Percentiles rank a stretch among this genome's conserved stretches.
Evolutionary conservation across 2,113 vertebrate genomes (phyloP).

Genomic region (Limnothrissa miodon): DNA sequence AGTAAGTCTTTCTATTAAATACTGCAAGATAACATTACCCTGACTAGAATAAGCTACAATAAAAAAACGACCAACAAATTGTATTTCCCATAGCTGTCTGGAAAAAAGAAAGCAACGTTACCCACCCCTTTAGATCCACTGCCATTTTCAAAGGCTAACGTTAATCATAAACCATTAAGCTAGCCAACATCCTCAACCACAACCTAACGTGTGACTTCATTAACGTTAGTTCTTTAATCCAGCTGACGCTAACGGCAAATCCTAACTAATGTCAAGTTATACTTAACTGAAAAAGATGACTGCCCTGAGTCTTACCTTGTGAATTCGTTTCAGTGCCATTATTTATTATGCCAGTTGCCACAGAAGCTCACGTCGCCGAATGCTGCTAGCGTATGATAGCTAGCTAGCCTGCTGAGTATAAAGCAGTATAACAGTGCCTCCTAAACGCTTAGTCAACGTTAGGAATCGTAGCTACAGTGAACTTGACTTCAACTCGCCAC

Average conservation of each 20-base stretch:
- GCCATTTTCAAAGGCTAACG: not conserved
- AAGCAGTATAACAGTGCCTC: not conserved
- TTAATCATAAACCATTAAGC: not conserved
- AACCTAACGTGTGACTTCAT: not conserved
- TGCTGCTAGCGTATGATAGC: constrained; percentile 34
- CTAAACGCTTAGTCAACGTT: not conserved
- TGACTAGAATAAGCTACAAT: not conserved
- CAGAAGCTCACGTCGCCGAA: constrained; percentile 54
- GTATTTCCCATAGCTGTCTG: not conserved
- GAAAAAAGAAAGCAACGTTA: not conserved
- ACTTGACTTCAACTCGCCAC: not conserved
- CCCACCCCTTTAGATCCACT: not conserved
- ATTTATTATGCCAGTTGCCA: constrained; percentile 49
- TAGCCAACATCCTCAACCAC: not conserved
- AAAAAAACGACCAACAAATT: not conserved
- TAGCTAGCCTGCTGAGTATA: constrained; percentile 32
- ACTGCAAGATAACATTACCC: not conserved
- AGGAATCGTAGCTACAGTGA: not conserved
- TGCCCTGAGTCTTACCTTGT: constrained; percentile 63
- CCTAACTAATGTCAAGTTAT: not conserved
- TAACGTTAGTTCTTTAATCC: not conserved
- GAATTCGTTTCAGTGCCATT: constrained; percentile 76
- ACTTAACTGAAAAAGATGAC: not conserved
- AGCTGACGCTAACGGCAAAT: not conserved
- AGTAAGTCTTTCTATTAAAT: not conserved